Evolutionary conservation across 2,797 vertebrate species (phyloP).

Genomic region (Acanthopagrus latus): DNA sequence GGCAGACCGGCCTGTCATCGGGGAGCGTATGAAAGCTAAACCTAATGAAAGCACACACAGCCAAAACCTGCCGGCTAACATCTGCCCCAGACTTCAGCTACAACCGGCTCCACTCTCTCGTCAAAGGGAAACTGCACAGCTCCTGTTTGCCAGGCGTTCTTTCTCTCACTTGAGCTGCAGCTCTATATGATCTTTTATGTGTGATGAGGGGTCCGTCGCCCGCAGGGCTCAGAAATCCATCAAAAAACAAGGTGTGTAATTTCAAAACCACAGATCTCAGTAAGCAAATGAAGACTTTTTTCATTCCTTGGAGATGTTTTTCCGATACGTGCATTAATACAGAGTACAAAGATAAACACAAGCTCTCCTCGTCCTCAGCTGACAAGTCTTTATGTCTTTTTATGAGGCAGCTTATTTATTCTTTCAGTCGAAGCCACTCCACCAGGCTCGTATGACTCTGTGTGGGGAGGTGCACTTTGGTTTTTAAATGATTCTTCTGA

Average conservation of each 20-base stretch:
- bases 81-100: conserved; percentile 64
- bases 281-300: conserved; percentile 6
- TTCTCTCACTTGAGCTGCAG: conserved; percentile 47
- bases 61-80: conserved; percentile 70
- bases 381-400: neutral
- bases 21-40: conserved; percentile 74
- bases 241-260: conserved; percentile 37
- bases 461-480: neutral
- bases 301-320: conserved; percentile 29
- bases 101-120: conserved; percentile 47
- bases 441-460: conserved; percentile 12
- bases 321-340: conserved; percentile 20
- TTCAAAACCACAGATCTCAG: conserved; percentile 47
- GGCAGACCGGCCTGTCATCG: conserved; percentile 63
- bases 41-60: conserved; percentile 78
- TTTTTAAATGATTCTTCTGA: conserved; percentile 17
- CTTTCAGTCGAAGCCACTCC: conserved; percentile 27
- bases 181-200: conserved; percentile 49
- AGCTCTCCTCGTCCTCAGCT: conserved; percentile 6
- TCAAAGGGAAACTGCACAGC: conserved; percentile 51
- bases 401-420: conserved; percentile 14
- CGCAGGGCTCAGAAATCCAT: conserved; percentile 40
- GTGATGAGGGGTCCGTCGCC: conserved; percentile 19
- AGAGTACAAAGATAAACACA: conserved; percentile 21
- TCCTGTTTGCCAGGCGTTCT: conserved; percentile 19